Conservation (phyloP, 2,888 invertebrate species). For the Thumatha senex region DNA sequence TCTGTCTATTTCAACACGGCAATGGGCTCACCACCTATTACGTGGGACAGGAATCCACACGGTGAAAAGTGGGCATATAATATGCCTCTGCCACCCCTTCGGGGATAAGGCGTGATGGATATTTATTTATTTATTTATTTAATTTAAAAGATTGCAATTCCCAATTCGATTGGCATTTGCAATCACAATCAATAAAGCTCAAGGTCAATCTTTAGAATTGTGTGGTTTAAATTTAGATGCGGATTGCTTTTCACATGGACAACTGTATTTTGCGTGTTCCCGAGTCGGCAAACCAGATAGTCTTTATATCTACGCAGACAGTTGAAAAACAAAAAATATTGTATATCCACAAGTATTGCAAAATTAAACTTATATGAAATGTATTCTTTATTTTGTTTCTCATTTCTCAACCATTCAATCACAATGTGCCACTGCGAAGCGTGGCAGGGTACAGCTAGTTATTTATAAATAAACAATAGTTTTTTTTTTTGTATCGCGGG, state of each 20-base stretch:
- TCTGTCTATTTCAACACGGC: too few species aligned
- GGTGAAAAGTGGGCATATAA: too few species aligned
- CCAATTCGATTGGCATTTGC: constrained; percentile 7
- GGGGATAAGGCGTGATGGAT: too few species aligned
- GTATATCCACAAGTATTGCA: constrained; percentile 1
- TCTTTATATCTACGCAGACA: constrained; percentile 2
- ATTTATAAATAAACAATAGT: too few species aligned
- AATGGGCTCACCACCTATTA: too few species aligned
- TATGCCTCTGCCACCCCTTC: too few species aligned
- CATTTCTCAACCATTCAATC: constrained; percentile 1
- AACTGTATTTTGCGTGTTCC: constrained; percentile 7
- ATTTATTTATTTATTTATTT: not conserved
- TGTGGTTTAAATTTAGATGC: constrained; percentile 6
- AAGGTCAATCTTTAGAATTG: constrained; percentile 4
- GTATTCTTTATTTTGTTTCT: constrained; percentile 1
- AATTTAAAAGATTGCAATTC: constrained; percentile 2
- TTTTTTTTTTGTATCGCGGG: too few species aligned
- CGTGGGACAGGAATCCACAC: too few species aligned
- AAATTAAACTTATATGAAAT: constrained; percentile 3
- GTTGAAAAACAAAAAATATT: constrained; percentile 3
- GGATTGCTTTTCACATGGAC: constrained; percentile 6
- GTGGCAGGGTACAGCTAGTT: not conserved
- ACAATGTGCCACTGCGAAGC: not conserved
- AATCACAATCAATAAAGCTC: constrained; percentile 1
- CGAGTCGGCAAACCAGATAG: constrained; percentile 9